A percentile compares a stretch with the other conserved stretches of the same genome.
These are phyloP conservation scores for Drosophila truncata DNA, from an alignment of 1,140 invertebrate genomes.

Conservation along the genomic window DNA sequence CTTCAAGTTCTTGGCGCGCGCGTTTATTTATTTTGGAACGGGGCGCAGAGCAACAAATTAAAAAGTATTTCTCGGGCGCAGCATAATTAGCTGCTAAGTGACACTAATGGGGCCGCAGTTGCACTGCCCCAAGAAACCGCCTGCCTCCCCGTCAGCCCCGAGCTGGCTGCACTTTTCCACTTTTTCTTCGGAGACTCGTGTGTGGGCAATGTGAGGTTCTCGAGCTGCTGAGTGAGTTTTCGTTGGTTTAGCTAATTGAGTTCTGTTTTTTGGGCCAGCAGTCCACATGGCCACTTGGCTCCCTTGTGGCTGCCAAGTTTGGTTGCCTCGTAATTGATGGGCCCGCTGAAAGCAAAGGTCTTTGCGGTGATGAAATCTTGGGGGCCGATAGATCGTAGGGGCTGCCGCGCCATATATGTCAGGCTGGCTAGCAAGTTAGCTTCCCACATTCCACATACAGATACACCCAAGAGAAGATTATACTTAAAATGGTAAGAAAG, in stretches of 20 bases:
- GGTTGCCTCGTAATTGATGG: constrained; percentile 60
- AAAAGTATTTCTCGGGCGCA: constrained; percentile 78
- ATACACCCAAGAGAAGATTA: constrained; percentile 21
- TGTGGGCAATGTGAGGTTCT: constrained; percentile 42
- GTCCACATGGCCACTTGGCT: constrained; percentile 62
- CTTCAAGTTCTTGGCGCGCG: constrained; percentile 37
- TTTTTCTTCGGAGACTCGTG: constrained; percentile 26
- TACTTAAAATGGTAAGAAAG: constrained; percentile 26
- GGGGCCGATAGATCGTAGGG: constrained; percentile 16
- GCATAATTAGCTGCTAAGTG: constrained; percentile 82
- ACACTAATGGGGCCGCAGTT: constrained; percentile 69
- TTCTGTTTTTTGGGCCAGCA: constrained; percentile 58
- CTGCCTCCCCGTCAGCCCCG: constrained; percentile 6
- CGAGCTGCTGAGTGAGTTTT: constrained; percentile 44
- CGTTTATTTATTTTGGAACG: constrained; percentile 74
- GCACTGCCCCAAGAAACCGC: constrained; percentile 37
- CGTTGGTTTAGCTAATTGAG: constrained; percentile 67
- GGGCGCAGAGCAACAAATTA: constrained; percentile 73
- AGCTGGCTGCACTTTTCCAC: constrained; percentile 32
- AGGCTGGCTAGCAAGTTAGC: constrained; percentile 19
- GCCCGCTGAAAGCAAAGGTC: constrained; percentile 63
- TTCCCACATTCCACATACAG: constrained; percentile 23
- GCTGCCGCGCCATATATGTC: constrained; percentile 53
- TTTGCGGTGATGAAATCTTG: constrained; percentile 61
- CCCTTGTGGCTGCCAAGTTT: constrained; percentile 73